These are phyloP conservation scores for Chrysaora quinquecirrha DNA, from an alignment of 30 jellyfish, hydroid and myxozoan genomes.

Conservation along the genomic window DNA sequence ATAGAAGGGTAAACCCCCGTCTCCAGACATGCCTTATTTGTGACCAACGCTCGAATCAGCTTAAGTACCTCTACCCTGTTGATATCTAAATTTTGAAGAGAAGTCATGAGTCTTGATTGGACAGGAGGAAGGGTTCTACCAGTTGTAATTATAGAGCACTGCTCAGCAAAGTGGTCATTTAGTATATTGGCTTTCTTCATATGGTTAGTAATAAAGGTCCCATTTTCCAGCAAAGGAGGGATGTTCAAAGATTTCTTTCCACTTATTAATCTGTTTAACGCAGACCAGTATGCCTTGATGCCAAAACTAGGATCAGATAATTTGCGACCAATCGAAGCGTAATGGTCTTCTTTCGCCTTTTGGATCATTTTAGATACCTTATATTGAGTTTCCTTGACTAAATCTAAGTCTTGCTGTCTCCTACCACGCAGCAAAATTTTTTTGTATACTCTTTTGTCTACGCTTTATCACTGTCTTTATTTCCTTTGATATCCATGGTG, in stretches of 20 bases:
- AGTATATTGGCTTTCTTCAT: slow-evolving; percentile 14
- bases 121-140: not conserved
- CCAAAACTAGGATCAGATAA: not conserved
- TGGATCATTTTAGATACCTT: not conserved
- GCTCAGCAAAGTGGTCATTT: slow-evolving; percentile 7
- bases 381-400: not conserved
- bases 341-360: not conserved
- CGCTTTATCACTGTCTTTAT: slow-evolving; percentile 16
- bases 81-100: slow-evolving; percentile 12
- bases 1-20: not conserved
- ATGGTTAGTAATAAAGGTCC: slow-evolving; percentile 6
- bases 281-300: slow-evolving; percentile 1
- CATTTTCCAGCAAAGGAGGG: not conserved
- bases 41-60: slow-evolving; percentile 38
- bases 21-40: slow-evolving; percentile 39
- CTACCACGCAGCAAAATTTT: not conserved
- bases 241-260: not conserved
- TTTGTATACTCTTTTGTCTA: not conserved
- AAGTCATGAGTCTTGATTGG: not conserved
- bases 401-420: not conserved
- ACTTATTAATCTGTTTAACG: not conserved
- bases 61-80: not conserved
- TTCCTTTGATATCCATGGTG: slow-evolving; percentile 15
- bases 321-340: not conserved
- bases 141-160: not conserved